These are phyloP conservation scores for Porites cylindrica DNA, from an alignment of 92 coral and sea anemone species.

Conservation along the genomic window DNA sequence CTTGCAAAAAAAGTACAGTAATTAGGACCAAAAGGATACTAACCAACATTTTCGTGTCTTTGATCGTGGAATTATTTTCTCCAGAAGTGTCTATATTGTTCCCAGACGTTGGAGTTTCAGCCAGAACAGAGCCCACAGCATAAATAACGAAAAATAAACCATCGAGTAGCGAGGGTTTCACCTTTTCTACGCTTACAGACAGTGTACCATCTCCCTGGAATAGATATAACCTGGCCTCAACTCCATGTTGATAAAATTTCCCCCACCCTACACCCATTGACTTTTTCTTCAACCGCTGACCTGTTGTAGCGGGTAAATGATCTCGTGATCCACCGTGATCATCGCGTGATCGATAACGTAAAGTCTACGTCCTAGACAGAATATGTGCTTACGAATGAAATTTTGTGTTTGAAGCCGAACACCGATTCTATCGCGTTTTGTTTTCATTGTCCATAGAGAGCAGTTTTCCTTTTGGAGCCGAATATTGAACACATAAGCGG, in stretches of 20 bases:
- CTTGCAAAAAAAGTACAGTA: no score
- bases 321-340: no score
- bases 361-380: no score
- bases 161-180: conserved; percentile 28
- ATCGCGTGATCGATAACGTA: no score
- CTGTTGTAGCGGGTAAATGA: no score
- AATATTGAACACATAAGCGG: no score
- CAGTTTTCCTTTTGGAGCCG: no score
- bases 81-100: not conserved
- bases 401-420: no score
- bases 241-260: not conserved
- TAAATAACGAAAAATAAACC: conserved; percentile 3
- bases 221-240: conserved; percentile 30
- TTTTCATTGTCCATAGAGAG: no score
- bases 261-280: conserved; percentile 19
- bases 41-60: conserved; percentile 9
- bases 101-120: not conserved
- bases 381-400: no score
- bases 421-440: no score
- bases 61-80: conserved; percentile 6
- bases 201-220: no score
- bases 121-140: conserved; percentile 20
- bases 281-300: not conserved
- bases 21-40: conserved; percentile 42
- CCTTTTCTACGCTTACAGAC: not conserved